phyloP scores from a whole-genome alignment of 1,140 invertebrate genomes.

The Dufourea novaeangliae region DNA sequence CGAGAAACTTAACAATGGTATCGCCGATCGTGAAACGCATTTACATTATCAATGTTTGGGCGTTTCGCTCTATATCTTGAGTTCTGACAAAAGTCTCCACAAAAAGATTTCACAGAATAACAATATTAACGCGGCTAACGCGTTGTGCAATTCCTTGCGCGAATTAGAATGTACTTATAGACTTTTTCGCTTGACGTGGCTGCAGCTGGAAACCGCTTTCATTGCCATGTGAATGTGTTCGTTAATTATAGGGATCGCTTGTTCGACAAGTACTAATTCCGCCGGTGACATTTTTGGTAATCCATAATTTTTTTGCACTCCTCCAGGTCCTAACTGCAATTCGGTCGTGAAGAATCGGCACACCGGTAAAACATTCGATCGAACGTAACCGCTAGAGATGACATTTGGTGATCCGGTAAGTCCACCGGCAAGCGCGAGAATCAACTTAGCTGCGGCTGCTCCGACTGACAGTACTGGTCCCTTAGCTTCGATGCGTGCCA shows the following conservation, averaged over 20 bases:
- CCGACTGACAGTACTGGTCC: constrained; percentile 65
- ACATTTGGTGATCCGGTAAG: constrained; percentile 59
- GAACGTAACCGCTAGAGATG: constrained; percentile 67
- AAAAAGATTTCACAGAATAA: neutral
- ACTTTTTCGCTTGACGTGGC: neutral
- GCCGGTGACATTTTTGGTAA: constrained; percentile 68
- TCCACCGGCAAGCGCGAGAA: constrained; percentile 65
- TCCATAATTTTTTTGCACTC: constrained; percentile 66
- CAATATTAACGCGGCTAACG: neutral
- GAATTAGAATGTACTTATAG: neutral
- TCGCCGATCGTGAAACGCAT: neutral
- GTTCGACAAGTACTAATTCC: constrained; percentile 66
- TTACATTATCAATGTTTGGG: neutral
- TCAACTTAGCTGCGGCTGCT: constrained; percentile 70
- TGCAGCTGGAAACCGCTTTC: constrained; percentile 5
- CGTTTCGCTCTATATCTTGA: neutral
- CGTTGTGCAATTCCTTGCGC: neutral
- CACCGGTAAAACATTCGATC: constrained; percentile 69
- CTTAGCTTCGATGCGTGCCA: constrained; percentile 25
- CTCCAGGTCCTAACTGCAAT: constrained; percentile 69
- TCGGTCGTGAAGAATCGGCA: constrained; percentile 72
- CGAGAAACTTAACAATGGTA: neutral
- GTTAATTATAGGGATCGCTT: constrained; percentile 69
- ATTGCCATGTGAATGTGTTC: constrained; percentile 59
- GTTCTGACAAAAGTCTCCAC: neutral